Evolutionary conservation across 1,140 invertebrate species (phyloP).

Genomic region (Chelonus insularis): DNA sequence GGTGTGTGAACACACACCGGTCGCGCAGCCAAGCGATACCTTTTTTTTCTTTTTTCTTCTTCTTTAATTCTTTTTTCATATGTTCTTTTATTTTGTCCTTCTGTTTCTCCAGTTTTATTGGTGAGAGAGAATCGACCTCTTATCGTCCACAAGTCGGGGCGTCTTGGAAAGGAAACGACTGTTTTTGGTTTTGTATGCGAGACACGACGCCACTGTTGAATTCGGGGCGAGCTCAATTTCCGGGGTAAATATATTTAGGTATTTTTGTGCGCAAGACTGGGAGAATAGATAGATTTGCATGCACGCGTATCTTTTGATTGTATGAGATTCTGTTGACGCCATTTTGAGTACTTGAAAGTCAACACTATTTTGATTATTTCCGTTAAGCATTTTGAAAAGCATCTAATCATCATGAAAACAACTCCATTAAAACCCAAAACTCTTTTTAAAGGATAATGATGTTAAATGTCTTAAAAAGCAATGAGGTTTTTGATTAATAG

Average conservation of each 20-base stretch:
- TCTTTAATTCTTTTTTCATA: too few relatives aligned
- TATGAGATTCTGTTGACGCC: constrained; percentile 6
- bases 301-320: constrained; percentile 7
- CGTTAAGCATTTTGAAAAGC: too few relatives aligned
- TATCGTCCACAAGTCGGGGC: too few relatives aligned
- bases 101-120: too few relatives aligned
- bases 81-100: too few relatives aligned
- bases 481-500: too few relatives aligned
- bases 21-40: constrained; percentile 1
- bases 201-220: constrained; percentile 8
- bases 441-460: too few relatives aligned
- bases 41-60: not conserved
- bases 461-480: too few relatives aligned
- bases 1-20: constrained; percentile 27
- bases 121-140: too few relatives aligned
- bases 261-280: constrained; percentile 10
- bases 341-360: constrained; percentile 13
- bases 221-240: constrained; percentile 8
- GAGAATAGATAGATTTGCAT: constrained; percentile 8
- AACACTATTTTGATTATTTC: too few relatives aligned
- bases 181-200: constrained; percentile 4
- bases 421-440: too few relatives aligned
- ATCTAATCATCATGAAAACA: too few relatives aligned
- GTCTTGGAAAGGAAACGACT: not conserved
- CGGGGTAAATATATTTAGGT: constrained; percentile 10